These are phyloP conservation scores for Rhynchonycteris naso DNA, from an alignment of 2,797 vertebrate species.

Conservation along the genomic window DNA sequence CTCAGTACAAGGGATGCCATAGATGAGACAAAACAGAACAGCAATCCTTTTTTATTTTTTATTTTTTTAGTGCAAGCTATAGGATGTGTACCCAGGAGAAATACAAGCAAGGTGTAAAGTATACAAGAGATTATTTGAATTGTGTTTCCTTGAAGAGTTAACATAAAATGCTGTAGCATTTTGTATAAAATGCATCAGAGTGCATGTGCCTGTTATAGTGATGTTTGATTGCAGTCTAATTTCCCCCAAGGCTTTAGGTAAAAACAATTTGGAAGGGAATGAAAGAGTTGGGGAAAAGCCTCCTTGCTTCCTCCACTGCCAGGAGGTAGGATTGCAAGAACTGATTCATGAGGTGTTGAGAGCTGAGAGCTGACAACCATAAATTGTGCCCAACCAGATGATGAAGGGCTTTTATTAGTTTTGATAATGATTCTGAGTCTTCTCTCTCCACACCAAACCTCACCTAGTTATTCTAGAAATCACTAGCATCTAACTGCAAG, in stretches of 20 bases:
- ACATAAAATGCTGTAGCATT: not conserved
- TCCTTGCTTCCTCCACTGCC: not conserved
- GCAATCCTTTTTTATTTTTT: not conserved
- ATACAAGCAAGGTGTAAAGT: not conserved
- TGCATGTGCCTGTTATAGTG: not conserved
- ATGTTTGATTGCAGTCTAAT: not conserved
- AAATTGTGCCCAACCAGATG: not conserved
- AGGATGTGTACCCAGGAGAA: constrained; percentile 29
- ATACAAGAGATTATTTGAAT: not conserved
- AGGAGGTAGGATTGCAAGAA: not conserved
- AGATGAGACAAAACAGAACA: not conserved
- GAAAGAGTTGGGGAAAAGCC: not conserved
- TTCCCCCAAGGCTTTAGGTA: constrained; percentile 24
- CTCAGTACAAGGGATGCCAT: not conserved
- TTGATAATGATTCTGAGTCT: not conserved
- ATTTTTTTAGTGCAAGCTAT: not conserved
- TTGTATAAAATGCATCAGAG: not conserved
- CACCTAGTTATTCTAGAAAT: not conserved
- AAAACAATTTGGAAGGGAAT: not conserved
- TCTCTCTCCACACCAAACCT: not conserved
- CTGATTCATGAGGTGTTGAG: not conserved
- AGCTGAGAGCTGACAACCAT: not conserved
- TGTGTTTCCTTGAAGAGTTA: not conserved
- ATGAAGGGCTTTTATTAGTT: not conserved
- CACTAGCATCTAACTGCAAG: not conserved